phyloP scores from a whole-genome alignment of 1,140 invertebrate species.

The Drosophila hydei region DNA sequence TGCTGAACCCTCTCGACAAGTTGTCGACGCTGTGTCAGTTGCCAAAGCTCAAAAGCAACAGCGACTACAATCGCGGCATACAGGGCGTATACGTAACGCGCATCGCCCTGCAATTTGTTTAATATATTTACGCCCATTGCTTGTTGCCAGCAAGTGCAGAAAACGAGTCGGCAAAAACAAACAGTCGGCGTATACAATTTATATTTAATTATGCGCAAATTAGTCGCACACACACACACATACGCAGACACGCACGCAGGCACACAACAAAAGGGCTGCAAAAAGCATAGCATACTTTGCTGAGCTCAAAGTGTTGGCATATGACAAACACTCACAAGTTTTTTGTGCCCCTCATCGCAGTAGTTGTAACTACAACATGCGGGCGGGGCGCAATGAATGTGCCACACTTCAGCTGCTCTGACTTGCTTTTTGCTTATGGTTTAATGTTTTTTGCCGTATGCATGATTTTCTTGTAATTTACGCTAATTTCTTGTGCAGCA shows the following conservation, averaged over 20 bases:
- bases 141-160: constrained; percentile 52
- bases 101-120: constrained; percentile 69
- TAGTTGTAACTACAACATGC: constrained; percentile 38
- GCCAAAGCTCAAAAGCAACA: constrained; percentile 41
- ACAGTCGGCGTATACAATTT: constrained; percentile 76
- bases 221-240: constrained; percentile 47
- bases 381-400: constrained; percentile 28
- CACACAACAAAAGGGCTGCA: constrained; percentile 22
- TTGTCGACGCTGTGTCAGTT: constrained; percentile 54
- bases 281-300: constrained; percentile 68
- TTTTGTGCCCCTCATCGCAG: constrained; percentile 47
- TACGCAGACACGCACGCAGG: not conserved
- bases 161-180: constrained; percentile 55
- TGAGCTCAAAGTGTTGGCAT: constrained; percentile 69
- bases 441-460: constrained; percentile 5
- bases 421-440: constrained; percentile 13
- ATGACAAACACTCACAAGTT: constrained; percentile 81
- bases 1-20: constrained; percentile 10
- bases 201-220: constrained; percentile 83
- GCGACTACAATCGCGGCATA: constrained; percentile 48
- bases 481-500: constrained; percentile 33
- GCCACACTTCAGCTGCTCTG: constrained; percentile 13
- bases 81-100: constrained; percentile 66
- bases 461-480: constrained; percentile 49
- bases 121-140: constrained; percentile 82